These are phyloP conservation scores for Brevipalpus yothersi DNA, from an alignment of 1,140 invertebrate species.

Conservation along the genomic window DNA sequence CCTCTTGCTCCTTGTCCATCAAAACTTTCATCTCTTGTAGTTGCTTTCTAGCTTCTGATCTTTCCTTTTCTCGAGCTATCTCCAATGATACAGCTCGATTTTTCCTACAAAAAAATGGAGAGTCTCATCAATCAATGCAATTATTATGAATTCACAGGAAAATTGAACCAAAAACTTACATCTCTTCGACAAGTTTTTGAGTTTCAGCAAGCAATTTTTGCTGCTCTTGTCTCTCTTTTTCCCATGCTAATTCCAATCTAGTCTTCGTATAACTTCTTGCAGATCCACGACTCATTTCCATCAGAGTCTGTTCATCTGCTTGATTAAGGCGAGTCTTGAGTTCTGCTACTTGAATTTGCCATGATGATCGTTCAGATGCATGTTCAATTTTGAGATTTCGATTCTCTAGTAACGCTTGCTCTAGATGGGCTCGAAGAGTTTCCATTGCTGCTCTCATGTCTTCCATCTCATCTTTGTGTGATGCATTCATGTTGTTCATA, in stretches of 20 bases:
- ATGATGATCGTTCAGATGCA: conserved; percentile 58
- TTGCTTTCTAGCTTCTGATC: conserved; percentile 54
- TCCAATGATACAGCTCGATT: not conserved
- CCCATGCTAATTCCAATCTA: conserved; percentile 76
- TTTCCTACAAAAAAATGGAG: not conserved
- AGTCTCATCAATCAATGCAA: too few relatives aligned
- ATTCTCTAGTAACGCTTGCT: conserved; percentile 48
- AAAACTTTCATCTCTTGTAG: conserved; percentile 55
- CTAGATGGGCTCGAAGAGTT: conserved; percentile 53
- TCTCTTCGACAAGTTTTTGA: conserved; percentile 60
- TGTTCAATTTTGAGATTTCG: conserved; percentile 68
- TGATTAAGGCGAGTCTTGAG: conserved; percentile 76
- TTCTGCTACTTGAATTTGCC: conserved; percentile 64
- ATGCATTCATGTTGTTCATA: not conserved
- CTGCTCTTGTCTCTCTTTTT: conserved; percentile 78
- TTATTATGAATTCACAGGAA: too few relatives aligned
- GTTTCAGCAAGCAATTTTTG: conserved; percentile 68
- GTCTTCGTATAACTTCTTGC: conserved; percentile 59
- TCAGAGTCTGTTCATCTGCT: conserved; percentile 27
- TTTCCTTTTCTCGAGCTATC: conserved; percentile 61
- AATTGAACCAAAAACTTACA: conserved; percentile 25
- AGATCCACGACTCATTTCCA: conserved; percentile 21
- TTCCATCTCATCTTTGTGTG: conserved; percentile 8
- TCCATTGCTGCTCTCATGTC: conserved; percentile 49
- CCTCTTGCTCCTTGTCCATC: conserved; percentile 64